Base-by-base conservation (phyloP, 1,140 invertebrate species). In the Pseudomyrmex gracilis region DNA sequence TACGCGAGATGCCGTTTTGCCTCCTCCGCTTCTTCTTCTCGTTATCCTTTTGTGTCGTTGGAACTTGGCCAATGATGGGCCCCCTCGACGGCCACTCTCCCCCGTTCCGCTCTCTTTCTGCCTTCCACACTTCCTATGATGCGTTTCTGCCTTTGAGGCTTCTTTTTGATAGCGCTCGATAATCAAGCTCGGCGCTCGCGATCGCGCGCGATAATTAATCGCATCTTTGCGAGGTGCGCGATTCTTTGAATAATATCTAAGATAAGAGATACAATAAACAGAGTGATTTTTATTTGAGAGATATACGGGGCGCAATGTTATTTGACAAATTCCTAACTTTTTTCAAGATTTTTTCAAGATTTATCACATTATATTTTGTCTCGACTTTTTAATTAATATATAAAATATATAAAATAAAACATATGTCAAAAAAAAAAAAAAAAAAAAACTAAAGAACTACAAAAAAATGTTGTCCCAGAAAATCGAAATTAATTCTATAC, bases 41-140 rank as follows among this genome's bases (percentile, higher is more conserved):
- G 61, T 76, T 89, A 86, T 84, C 84, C 77, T 89, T 91, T 91
- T 86, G 87, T 91, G 84, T 67, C 80, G 77, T 85, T 92, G 90
- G 87, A 92, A 88, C 83, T 85, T 86, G 83, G 85, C 90, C 90
- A 91, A 89, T 87, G 73, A 77, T 83, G 85, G 51, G 34, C 24
- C 74, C 85, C 24, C 86, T 78, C 43, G 51, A 70, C 49, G 43
- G 20, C 64, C 53, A 24, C 64, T 78, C 53, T 57, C 47, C 8
- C 57, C 8, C 57, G 57, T 74, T 73, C 60, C 51, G 45, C 20
- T 7, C n/a, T 53, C n/a, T 20, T n/a, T 49, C 43, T 34, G 22
- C 60, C 17, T 24, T 82, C 13, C 34, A 24, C 12, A 34, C 34
- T 60, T 60, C 17, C 20, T 77, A 20, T 7, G 17, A 9, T 60